A percentile compares a stretch with the other conserved stretches of the same genome.
These are phyloP conservation scores for Phoebastria nigripes DNA, from an alignment of 2,797 vertebrate genomes.

Conservation along the genomic window DNA sequence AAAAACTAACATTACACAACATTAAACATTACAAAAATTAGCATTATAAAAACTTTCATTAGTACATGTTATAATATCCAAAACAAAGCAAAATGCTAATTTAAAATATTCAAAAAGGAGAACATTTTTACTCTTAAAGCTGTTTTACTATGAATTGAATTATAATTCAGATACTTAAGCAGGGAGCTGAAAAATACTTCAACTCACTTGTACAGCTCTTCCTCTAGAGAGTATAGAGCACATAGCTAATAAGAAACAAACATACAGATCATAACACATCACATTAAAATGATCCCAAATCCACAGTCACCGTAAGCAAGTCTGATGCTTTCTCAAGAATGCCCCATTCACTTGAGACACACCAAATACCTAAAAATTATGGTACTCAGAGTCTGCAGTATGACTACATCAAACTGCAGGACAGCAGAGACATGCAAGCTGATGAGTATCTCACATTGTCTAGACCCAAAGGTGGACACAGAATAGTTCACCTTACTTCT, in stretches of 20 bases:
- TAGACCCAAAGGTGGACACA: not conserved
- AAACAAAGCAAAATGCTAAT: not conserved
- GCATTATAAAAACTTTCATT: not conserved
- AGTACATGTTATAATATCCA: not conserved
- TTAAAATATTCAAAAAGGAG: not conserved
- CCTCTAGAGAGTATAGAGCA: not conserved
- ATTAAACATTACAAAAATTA: not conserved
- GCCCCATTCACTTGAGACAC: not conserved
- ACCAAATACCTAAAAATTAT: not conserved
- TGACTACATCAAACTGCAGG: not conserved
- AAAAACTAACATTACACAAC: not conserved
- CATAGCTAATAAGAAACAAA: not conserved
- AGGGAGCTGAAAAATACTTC: not conserved
- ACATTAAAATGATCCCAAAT: not conserved
- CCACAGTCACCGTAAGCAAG: not conserved
- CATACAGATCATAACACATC: not conserved
- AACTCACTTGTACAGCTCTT: not conserved
- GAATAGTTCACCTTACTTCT: not conserved
- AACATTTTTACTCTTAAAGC: not conserved
- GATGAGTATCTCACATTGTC: not conserved
- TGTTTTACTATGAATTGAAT: not conserved
- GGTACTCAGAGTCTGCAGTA: not conserved
- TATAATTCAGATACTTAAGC: not conserved
- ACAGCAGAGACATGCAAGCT: not conserved
- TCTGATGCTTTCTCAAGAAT: not conserved